These are phyloP conservation scores for Sarcophaga subvicina DNA, from an alignment of 2,888 invertebrate species.

Conservation along the genomic window DNA sequence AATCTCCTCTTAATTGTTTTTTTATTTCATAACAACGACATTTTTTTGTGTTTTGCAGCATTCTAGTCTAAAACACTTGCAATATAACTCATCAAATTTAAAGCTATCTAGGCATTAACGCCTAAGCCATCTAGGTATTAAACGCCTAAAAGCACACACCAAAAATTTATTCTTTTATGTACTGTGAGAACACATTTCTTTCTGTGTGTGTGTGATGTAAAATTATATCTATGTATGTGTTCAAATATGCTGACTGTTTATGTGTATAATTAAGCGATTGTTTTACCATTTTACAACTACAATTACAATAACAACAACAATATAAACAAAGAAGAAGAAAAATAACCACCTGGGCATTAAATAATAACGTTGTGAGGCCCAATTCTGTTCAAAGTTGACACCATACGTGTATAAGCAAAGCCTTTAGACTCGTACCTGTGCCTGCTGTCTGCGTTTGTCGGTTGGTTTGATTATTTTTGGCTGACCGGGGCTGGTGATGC, in stretches of 20 bases:
- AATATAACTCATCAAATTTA: no score
- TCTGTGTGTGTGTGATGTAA: not conserved
- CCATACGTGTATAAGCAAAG: no score
- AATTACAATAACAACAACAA: slow-evolving; percentile 20
- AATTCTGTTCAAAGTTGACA: no score
- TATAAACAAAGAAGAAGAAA: not conserved
- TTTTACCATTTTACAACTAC: slow-evolving; percentile 45
- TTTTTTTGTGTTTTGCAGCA: no score
- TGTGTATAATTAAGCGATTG: slow-evolving; percentile 57
- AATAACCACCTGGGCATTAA: slow-evolving; percentile 31
- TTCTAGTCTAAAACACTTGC: no score
- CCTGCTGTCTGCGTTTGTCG: no score
- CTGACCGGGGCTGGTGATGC: slow-evolving; percentile 24
- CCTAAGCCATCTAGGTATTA: not conserved
- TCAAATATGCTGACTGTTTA: not conserved
- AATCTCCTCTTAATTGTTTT: no score
- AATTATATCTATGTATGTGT: not conserved
- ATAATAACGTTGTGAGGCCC: slow-evolving; percentile 18
- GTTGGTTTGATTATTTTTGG: not conserved
- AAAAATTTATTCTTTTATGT: not conserved
- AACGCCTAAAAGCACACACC: not conserved
- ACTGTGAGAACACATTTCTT: not conserved
- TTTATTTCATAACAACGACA: no score
- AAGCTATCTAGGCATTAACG: not conserved
- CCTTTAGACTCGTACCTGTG: no score